These are phyloP conservation scores for Capra hircus DNA, from an alignment of 2,113 vertebrate genomes.

Conservation along the genomic window DNA sequence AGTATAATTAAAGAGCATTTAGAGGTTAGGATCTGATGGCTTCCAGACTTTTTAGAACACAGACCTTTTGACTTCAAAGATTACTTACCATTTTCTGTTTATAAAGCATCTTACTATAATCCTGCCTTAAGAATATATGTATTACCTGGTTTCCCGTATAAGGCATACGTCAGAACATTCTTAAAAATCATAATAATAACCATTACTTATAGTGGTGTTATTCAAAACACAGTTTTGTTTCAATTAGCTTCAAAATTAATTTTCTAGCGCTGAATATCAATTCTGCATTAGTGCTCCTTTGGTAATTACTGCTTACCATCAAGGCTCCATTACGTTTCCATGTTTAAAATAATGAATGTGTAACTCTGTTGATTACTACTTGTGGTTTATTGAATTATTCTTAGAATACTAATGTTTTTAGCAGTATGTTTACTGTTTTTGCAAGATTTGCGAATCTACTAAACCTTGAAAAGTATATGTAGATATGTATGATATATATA, in stretches of 20 bases:
- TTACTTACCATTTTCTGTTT: not conserved
- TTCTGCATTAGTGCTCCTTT: constrained; percentile 2
- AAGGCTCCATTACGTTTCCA: constrained; percentile 39
- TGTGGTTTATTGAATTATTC: constrained; percentile 32
- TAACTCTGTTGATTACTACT: not conserved
- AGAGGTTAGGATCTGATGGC: not conserved
- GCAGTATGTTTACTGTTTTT: constrained; percentile 26
- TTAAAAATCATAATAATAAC: constrained; percentile 6
- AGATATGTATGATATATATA: not conserved
- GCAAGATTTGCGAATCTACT: not conserved
- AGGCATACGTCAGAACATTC: not conserved
- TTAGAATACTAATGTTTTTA: constrained; percentile 27
- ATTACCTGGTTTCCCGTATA: not conserved
- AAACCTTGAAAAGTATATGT: not conserved
- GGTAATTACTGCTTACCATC: constrained; percentile 28
- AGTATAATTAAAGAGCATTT: not conserved
- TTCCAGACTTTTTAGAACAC: not conserved
- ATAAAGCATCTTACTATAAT: not conserved
- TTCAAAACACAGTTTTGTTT: constrained; percentile 41
- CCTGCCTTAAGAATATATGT: not conserved
- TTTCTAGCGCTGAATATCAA: constrained; percentile 27
- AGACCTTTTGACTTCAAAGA: not conserved
- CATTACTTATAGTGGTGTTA: not conserved
- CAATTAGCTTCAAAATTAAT: constrained; percentile 54
- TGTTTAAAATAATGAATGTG: constrained; percentile 48